Evolutionary conservation across 2,113 vertebrate genomes (phyloP).

Genomic region (Carettochelys insculpta): DNA sequence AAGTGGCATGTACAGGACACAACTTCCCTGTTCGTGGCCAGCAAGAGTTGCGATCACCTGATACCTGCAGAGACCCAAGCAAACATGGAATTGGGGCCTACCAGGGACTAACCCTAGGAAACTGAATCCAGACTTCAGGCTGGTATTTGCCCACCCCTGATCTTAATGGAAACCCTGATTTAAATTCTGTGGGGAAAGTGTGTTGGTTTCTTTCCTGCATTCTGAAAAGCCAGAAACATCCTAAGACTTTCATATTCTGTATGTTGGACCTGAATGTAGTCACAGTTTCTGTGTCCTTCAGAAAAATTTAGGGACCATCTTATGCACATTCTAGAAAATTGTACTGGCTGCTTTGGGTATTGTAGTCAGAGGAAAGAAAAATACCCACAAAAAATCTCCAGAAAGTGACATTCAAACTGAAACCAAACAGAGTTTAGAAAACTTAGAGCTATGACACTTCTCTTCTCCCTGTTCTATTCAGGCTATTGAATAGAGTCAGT

Average conservation of each 20-base stretch:
- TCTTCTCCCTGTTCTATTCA: not conserved
- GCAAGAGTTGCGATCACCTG: too few species aligned
- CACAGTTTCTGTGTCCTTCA: not conserved
- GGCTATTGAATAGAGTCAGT: not conserved
- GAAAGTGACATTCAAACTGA: not conserved
- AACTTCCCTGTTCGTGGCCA: too few species aligned
- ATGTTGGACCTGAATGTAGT: not conserved
- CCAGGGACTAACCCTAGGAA: too few species aligned
- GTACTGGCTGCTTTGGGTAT: not conserved
- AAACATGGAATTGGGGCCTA: too few species aligned
- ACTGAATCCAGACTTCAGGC: too few species aligned
- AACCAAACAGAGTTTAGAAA: not conserved
- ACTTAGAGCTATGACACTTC: not conserved
- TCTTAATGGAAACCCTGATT: not conserved
- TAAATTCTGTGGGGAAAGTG: not conserved
- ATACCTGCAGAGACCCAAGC: too few species aligned
- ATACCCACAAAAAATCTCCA: not conserved
- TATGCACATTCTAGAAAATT: not conserved
- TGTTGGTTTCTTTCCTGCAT: not conserved
- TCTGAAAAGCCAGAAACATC: not conserved
- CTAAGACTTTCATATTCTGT: not conserved
- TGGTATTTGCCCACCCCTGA: too few species aligned
- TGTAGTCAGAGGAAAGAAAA: not conserved
- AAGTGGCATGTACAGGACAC: too few species aligned
- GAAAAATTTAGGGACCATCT: not conserved